phyloP scores from a whole-genome alignment of 1,140 invertebrate genomes.

The Babylonia areolata region DNA sequence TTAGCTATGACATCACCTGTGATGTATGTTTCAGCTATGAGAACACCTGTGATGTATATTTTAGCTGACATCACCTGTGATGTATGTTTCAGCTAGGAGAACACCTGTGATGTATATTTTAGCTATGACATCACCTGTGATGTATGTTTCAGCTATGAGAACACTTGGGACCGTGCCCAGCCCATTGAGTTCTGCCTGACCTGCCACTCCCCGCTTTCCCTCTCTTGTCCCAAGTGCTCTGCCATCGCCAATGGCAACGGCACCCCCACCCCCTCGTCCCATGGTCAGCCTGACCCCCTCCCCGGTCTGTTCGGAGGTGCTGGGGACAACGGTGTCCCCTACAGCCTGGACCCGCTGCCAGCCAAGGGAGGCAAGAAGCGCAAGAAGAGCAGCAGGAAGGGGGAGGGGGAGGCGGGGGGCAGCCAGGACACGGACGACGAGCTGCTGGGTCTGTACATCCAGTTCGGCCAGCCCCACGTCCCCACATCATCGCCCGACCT shows the following conservation, averaged over 20 bases:
- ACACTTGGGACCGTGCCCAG: constrained; percentile 13
- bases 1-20: too few species aligned
- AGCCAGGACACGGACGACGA: background rate
- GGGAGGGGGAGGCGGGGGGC: background rate
- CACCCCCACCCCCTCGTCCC: background rate
- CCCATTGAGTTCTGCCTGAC: constrained; percentile 18
- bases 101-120: too few species aligned
- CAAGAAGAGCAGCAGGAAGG: background rate
- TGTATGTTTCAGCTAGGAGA: too few species aligned
- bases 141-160: constrained; percentile 1
- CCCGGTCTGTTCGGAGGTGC: background rate
- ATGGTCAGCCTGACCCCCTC: background rate
- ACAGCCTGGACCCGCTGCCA: background rate
- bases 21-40: too few species aligned
- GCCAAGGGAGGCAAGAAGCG: background rate
- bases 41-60: too few species aligned
- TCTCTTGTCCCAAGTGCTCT: constrained; percentile 9
- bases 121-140: too few species aligned
- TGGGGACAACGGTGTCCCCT: too few species aligned
- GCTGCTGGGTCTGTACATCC: background rate
- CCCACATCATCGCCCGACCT: background rate
- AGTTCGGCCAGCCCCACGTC: background rate
- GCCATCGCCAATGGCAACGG: background rate
- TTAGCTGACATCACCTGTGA: too few species aligned
- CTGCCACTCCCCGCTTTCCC: constrained; percentile 7